These are phyloP conservation scores for Puntigrus tetrazona DNA, from an alignment of 2,113 vertebrate species.

Conservation along the genomic window DNA sequence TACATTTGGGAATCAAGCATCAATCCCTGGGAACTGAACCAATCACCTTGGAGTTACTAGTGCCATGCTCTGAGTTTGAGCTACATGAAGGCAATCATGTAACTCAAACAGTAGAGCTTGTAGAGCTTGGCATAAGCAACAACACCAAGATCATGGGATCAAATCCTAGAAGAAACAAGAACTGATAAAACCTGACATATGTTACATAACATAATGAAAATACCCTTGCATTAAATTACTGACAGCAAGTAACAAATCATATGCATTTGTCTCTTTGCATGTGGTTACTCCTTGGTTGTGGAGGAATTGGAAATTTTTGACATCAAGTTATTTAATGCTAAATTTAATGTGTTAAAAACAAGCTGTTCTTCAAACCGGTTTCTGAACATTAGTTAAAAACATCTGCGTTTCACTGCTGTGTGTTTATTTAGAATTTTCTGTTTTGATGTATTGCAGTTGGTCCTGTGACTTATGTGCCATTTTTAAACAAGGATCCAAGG, in stretches of 20 bases:
- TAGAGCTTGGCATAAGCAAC: background rate
- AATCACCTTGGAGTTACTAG: background rate
- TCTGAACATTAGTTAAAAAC: conserved; percentile 6
- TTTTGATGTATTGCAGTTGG: conserved; percentile 25
- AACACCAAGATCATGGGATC: background rate
- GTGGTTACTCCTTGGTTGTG: background rate
- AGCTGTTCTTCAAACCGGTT: background rate
- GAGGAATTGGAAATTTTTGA: background rate
- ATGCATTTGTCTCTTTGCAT: background rate
- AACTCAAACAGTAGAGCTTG: background rate
- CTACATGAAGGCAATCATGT: background rate
- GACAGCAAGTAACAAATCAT: background rate
- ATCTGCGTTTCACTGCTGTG: background rate
- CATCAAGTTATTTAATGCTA: background rate
- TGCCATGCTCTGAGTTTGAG: background rate
- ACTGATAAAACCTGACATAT: background rate
- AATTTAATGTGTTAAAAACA: conserved; percentile 13
- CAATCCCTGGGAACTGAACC: background rate
- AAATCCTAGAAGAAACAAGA: background rate
- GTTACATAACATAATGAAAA: too few species aligned
- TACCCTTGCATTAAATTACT: background rate
- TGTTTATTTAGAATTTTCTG: conserved; percentile 10
- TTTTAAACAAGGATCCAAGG: conserved; percentile 10
- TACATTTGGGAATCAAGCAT: background rate
- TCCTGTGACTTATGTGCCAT: conserved; percentile 1